Base-by-base conservation (phyloP, 30 jellyfish, hydroid and myxozoan genomes). In the Hydractinia echinata region DNA sequence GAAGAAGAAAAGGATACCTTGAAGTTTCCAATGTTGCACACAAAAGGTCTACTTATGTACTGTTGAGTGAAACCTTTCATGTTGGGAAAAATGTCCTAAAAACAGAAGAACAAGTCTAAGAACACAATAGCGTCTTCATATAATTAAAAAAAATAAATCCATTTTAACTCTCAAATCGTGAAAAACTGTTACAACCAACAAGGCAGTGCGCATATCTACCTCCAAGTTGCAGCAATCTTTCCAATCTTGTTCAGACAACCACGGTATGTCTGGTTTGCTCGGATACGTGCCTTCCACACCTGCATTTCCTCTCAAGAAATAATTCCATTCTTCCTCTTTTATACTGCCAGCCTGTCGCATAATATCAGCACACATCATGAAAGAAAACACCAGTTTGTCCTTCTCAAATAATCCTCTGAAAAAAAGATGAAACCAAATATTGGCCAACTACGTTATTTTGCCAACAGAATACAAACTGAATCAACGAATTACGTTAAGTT, bases 241-340 rank as follows among this genome's bases (percentile, higher is more conserved):
- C 98, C 98, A 92, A 68, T 86, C 96, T 18, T 87, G 76, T n/a
- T 87, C 96, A 83, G 79, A 51, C 15, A 92, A 90, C 96, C 96
- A 86, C 0, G 94, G 76, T 6, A 69, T 77, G 16, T 81, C 62
- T 5, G 98, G 96, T 53, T 87, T 86, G 52, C 82, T 61, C 9
- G 97, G 95, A 61, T 77, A 82, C 21, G 80, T 85, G 76, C 83
- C 81, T 54, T 82, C 90, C 20, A 87, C 67, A 54, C 96, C 92
- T 39, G 95, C 89, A 53, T 76, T 87, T 6, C 97, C 97, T 20
- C 96, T 83, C 9, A 91, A 85, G 86, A 91, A 87, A 67, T 68
- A 86, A 73, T 87, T 91, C 97, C 97, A 91, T 64, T 91, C 97
- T 10, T 74, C 89, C 62, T 86, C 92, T 11, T 84, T 49, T 21